Conservation (phyloP, 2,797 vertebrate species). For the Melanogrammus aeglefinus region DNA sequence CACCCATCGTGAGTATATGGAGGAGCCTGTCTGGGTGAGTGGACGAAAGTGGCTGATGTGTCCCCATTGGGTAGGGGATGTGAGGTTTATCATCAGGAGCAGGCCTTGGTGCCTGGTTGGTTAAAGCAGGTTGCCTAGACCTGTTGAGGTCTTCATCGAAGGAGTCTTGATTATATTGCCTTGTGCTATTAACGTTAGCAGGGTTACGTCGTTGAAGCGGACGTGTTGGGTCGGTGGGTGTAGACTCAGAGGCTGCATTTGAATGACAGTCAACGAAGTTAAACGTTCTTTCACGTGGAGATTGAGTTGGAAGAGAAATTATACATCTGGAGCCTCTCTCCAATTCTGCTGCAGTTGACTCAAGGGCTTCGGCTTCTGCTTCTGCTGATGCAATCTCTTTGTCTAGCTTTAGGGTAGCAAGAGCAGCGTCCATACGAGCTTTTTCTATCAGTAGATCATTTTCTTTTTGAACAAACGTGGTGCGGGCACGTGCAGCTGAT, state of each 20-base stretch:
- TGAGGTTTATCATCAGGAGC: too few species aligned
- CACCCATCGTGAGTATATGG: background rate
- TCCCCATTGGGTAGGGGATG: too few species aligned
- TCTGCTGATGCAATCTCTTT: background rate
- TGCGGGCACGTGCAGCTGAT: background rate
- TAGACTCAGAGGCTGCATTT: background rate
- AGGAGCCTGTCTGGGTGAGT: background rate
- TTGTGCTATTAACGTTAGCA: background rate
- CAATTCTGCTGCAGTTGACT: background rate
- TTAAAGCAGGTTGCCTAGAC: too few species aligned
- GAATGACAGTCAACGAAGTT: background rate
- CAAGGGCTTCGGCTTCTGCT: too few species aligned
- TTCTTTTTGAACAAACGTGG: background rate
- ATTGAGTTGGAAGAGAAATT: background rate
- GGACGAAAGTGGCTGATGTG: background rate
- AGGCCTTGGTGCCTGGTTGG: too few species aligned
- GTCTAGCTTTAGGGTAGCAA: background rate
- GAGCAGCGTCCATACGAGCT: background rate
- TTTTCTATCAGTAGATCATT: background rate
- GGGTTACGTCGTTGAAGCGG: background rate
- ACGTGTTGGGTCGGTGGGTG: background rate
- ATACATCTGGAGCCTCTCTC: background rate
- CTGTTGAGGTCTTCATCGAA: too few species aligned
- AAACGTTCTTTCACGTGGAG: background rate
- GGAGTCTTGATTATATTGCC: too few species aligned